Base-by-base conservation (phyloP, 1,140 invertebrate genomes). In the Brachionus rotundiformis region DNA sequence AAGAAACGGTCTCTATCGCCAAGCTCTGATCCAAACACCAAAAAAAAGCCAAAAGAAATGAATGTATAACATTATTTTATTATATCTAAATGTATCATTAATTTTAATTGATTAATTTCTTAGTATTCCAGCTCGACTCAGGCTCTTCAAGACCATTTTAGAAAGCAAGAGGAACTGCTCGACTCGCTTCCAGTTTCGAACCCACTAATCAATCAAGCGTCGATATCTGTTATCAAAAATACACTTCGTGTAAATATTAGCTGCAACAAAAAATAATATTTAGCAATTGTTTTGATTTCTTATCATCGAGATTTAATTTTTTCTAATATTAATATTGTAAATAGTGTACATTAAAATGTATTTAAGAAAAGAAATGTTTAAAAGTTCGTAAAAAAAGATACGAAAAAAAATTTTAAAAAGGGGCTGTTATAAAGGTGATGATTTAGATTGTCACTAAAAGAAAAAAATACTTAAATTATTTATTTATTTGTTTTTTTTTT, bases 161-260 rank as follows among this genome's bases (percentile, higher is more conserved):
- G 36, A 41, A 19, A 63, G 31, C 76, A 79, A 33, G 59, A 79
- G 6, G 29, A 54, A 54, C 31, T 79, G 23, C 25, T 54, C 7
- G 47, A 63, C 11, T 41, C 29, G 13, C 19, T 54, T 2, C 76
- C 76, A n/a, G 29, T 19, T 23, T 23, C 68, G 25, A 33, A 33
- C 19, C n/a, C 33, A 7, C 16, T 73, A 73, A 27, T 73, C n/a
- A 73, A 73, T 44, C 39, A 16, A 44, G 36, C 36, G 27, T 25
- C 68, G 19, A 44, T 73, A 44, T 54, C 76, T 25, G 47, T 54
- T 11, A 47, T 79, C 11, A 79, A 79, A 63, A 79, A 41, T 79
- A 36, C 76, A 7, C 49, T 79, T 13, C 76, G 76, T 54, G 76
- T 79, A 79, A 79, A 79, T 79, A 79, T 79, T 59, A 49, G 68